These are phyloP conservation scores for Lophura nycthemera DNA, from an alignment of 2,113 vertebrate species.

Conservation along the genomic window DNA sequence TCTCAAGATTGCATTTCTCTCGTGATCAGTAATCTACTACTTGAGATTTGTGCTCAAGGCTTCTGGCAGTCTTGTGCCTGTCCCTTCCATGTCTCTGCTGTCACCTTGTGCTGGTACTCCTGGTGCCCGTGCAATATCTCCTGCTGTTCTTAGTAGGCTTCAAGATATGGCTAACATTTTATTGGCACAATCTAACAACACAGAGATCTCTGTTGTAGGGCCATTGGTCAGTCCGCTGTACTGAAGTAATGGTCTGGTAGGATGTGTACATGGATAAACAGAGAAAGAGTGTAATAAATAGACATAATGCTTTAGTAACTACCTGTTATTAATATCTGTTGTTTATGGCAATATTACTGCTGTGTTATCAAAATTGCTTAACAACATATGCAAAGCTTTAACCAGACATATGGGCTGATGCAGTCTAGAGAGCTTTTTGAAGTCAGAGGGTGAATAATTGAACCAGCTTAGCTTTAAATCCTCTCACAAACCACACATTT, in stretches of 20 bases:
- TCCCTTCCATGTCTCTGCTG: neutral
- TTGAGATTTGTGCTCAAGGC: neutral
- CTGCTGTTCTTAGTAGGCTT: neutral
- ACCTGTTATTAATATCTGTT: constrained; percentile 14
- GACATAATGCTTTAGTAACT: neutral
- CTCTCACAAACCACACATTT: constrained; percentile 17
- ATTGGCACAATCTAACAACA: neutral
- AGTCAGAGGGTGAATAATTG: constrained; percentile 17
- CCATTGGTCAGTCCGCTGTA: neutral
- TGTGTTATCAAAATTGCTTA: constrained; percentile 35
- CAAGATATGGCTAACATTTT: neutral
- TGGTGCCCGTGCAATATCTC: neutral
- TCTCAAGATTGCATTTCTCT: constrained; percentile 16
- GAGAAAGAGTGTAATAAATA: neutral
- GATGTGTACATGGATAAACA: neutral
- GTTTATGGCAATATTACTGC: neutral
- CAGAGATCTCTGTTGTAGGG: neutral
- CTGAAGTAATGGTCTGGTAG: neutral
- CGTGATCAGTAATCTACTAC: neutral
- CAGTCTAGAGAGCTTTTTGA: constrained; percentile 5
- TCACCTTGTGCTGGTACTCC: fast-evolving
- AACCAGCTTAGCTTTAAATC: constrained; percentile 42
- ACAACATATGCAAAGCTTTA: constrained; percentile 6
- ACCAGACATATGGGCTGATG: constrained; percentile 29
- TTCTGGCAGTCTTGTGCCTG: neutral